phyloP scores from a whole-genome alignment of 2,113 vertebrate genomes.

The Desmodus rotundus region DNA sequence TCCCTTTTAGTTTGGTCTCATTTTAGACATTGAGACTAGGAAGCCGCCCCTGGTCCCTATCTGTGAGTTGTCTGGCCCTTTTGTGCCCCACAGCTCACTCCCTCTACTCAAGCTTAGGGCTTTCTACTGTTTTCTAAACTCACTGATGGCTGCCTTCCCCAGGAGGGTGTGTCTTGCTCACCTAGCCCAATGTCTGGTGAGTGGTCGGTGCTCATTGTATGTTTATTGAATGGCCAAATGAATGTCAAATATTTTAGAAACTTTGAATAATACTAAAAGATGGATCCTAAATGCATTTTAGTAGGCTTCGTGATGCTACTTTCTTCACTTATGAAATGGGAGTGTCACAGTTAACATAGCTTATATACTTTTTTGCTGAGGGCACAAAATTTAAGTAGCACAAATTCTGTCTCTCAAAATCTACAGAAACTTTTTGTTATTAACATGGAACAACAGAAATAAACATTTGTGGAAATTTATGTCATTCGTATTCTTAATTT shows the following conservation, averaged over 20 bases:
- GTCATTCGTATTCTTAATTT: background rate
- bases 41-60: background rate
- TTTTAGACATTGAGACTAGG: background rate
- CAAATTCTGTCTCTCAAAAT: background rate
- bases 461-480: background rate
- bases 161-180: background rate
- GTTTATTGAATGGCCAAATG: background rate
- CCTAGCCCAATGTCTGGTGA: background rate
- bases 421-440: background rate
- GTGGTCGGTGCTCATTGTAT: background rate
- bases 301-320: background rate
- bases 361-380: background rate
- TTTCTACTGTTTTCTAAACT: background rate
- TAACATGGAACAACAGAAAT: background rate
- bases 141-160: background rate
- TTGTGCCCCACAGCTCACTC: too few relatives aligned
- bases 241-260: background rate
- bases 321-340: background rate
- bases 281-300: background rate
- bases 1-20: background rate
- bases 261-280: background rate
- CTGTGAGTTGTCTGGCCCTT: too few relatives aligned
- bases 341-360: background rate
- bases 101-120: background rate
- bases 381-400: background rate